phyloP scores from a whole-genome alignment of 2,797 vertebrate species.

The Eidolon dupreanum region DNA sequence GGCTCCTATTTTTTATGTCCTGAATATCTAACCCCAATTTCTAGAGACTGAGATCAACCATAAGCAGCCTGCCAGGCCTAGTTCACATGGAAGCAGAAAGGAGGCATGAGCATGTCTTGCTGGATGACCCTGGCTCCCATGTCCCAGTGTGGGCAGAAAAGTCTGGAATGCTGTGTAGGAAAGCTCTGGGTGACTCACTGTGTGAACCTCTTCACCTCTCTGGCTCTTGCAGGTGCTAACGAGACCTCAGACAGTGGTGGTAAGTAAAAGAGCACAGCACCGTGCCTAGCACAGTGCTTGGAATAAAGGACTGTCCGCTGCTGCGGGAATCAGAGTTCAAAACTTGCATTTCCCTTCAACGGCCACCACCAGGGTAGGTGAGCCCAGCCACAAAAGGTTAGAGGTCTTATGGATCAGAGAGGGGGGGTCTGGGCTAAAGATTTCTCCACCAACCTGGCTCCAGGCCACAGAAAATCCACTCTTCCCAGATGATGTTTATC shows the following conservation, averaged over 20 bases:
- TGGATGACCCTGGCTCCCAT: not conserved
- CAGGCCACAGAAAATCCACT: constrained; percentile 60
- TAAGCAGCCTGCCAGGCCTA: not conserved
- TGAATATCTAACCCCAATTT: not conserved
- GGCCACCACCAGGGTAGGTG: not conserved
- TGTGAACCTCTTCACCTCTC: not conserved
- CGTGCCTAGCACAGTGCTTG: not conserved
- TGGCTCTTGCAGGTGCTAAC: not conserved
- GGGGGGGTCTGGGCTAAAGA: not conserved
- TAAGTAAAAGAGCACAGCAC: not conserved
- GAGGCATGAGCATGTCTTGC: not conserved
- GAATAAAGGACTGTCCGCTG: not conserved
- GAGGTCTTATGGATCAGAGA: not conserved
- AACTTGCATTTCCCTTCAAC: not conserved
- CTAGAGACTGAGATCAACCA: not conserved
- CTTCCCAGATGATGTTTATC: constrained; percentile 56
- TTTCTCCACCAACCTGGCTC: constrained; percentile 61
- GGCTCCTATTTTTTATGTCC: not conserved
- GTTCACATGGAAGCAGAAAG: not conserved
- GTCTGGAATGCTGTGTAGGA: not conserved
- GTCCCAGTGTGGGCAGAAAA: not conserved
- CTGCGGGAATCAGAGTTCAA: not conserved
- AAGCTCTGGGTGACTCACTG: not conserved
- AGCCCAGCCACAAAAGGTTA: not conserved
- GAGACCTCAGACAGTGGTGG: not conserved